These are phyloP conservation scores for Vanacampus margaritifer DNA, from an alignment of 2,113 vertebrate genomes.

Conservation along the genomic window DNA sequence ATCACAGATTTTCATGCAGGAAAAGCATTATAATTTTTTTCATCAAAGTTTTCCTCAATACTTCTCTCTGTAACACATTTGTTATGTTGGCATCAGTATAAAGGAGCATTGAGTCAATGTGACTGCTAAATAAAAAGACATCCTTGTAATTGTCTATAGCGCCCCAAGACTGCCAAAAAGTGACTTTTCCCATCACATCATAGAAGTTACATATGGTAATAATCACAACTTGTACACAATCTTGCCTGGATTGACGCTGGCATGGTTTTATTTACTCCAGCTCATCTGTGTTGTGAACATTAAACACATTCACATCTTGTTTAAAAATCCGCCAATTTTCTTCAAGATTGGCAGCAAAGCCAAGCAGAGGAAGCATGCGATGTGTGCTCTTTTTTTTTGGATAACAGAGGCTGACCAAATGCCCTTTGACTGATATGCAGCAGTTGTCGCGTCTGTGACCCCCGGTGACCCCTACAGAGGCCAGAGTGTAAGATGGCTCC, in stretches of 20 bases:
- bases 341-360: constrained; percentile 6
- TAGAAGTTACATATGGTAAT: not conserved
- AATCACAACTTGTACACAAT: not conserved
- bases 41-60: not conserved
- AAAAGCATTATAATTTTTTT: not conserved
- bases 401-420: constrained; percentile 51
- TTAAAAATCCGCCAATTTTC: constrained; percentile 10
- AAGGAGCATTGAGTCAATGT: not conserved
- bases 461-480: constrained; percentile 20
- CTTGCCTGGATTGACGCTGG: not conserved
- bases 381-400: constrained; percentile 41
- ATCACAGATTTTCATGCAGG: not conserved
- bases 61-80: not conserved
- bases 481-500: constrained; percentile 38
- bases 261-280: not conserved
- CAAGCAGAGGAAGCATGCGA: constrained; percentile 15
- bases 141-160: not conserved
- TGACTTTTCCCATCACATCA: constrained; percentile 4
- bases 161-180: constrained; percentile 1
- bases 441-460: constrained; percentile 64
- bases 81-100: not conserved
- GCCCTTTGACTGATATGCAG: constrained; percentile 59
- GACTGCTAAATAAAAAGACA: not conserved
- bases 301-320: not conserved
- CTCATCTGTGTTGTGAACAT: not conserved